Base-by-base conservation (phyloP, 2,888 invertebrate genomes). In the Strigamia maritima region DNA sequence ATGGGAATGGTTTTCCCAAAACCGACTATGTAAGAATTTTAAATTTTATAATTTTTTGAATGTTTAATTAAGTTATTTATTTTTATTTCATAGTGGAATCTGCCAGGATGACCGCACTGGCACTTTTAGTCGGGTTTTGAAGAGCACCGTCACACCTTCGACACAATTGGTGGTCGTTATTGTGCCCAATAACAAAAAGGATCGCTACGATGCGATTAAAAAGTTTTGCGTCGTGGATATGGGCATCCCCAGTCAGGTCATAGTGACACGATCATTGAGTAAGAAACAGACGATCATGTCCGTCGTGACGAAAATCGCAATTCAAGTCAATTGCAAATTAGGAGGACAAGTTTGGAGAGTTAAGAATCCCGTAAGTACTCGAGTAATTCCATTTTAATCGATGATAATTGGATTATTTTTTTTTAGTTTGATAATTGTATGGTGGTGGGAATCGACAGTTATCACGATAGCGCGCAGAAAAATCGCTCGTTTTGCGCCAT, bases 241-340 rank as follows among this genome's bases (percentile, higher is more conserved):
- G 82, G 1, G 83, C 86, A 86, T 87, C 10, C 86, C 87, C 3
- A 85, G 85, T 78, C 87, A 87, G 81, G 85, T 86, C 54, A 83
- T 87, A 24, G 83, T 86, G 14, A 81, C 82, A 1, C 82, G 83
- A 65, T 87, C 87, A 0, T 80, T 87, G 12, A 80, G 65, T 1
- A 79, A 80, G 31, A 84, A 85, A 80, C 84, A 86, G 77, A 85
- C 85, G 83, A 83, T 87, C 81, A 91, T 92, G 90, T 92, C 93
- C 0, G 92, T 97, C 70, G 94, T 94, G 0, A 95, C 95, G 0
- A 98, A 98, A 87, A 91, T 98, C 0, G 94, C 93, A 0, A 93
- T 98, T 19, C 98, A 98, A 85, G 90, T 98, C 82, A 94, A 94
- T 85, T 94, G 95, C 83, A 98, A 98, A 87, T 86, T 97, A 40